These are phyloP conservation scores for Tinea trinotella DNA, from an alignment of 2,888 invertebrate genomes.

Conservation along the genomic window DNA sequence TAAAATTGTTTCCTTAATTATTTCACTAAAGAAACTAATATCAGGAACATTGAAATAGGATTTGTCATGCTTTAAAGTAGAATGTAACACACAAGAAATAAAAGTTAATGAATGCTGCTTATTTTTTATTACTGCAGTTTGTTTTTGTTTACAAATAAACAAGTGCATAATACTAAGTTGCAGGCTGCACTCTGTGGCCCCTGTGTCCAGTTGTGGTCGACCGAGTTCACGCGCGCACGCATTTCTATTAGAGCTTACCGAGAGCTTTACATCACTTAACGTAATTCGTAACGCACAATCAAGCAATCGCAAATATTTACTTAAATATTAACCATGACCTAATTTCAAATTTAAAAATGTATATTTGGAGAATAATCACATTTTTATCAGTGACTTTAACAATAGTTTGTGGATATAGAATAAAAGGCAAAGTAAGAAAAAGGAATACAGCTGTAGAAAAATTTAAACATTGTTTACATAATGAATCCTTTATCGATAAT, in stretches of 20 bases:
- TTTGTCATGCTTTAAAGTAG: too few species aligned
- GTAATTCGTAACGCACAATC: neutral
- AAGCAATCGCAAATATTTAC: neutral
- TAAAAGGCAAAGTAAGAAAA: constrained; percentile 60
- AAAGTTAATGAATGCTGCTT: too few species aligned
- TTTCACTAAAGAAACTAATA: too few species aligned
- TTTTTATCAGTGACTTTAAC: neutral
- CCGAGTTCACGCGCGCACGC: constrained; percentile 11
- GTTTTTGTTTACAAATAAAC: neutral
- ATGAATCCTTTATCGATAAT: constrained; percentile 37
- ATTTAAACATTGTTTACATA: constrained; percentile 47
- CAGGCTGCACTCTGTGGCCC: constrained; percentile 1
- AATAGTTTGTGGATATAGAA: constrained; percentile 43
- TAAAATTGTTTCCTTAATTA: too few species aligned
- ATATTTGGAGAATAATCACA: neutral
- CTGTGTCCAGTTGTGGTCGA: constrained; percentile 13
- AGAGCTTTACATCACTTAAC: neutral
- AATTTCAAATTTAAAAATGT: neutral
- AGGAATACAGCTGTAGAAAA: constrained; percentile 56
- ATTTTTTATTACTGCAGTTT: too few species aligned
- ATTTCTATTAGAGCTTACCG: neutral
- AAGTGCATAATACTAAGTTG: constrained; percentile 6
- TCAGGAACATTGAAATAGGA: too few species aligned
- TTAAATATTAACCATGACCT: neutral
- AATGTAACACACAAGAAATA: too few species aligned